Evolutionary conservation across 1,140 invertebrate species (phyloP).

Genomic region (Lasioglossum baleicum): DNA sequence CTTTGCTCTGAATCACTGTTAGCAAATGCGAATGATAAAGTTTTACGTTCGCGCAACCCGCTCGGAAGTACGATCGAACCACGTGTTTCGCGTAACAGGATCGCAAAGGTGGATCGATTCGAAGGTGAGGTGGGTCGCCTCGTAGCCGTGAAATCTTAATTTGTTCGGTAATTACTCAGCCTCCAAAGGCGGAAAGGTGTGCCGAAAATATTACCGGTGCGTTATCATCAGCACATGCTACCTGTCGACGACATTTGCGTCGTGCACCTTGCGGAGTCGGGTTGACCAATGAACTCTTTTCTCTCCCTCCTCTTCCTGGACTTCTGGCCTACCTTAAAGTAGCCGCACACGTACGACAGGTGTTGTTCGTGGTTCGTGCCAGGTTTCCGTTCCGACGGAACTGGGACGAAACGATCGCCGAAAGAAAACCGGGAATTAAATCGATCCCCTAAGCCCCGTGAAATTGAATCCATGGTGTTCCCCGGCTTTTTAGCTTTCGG

Average conservation of each 20-base stretch:
- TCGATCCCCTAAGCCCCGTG: constrained; percentile 3
- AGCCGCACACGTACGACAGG: constrained; percentile 37
- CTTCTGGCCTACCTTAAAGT: constrained; percentile 46
- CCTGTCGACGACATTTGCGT: constrained; percentile 44
- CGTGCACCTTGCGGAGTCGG: constrained; percentile 26
- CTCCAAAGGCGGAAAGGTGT: neutral
- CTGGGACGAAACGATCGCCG: constrained; percentile 13
- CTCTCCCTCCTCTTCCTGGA: constrained; percentile 20
- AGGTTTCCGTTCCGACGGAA: constrained; percentile 22
- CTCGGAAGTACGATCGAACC: too few species aligned
- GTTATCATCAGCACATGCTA: constrained; percentile 45
- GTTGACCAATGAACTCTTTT: constrained; percentile 32
- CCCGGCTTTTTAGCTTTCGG: neutral
- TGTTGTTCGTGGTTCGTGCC: constrained; percentile 8
- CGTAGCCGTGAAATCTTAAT: neutral
- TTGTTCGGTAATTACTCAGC: neutral
- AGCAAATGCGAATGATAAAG: too few species aligned
- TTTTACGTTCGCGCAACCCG: too few species aligned
- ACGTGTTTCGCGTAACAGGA: neutral
- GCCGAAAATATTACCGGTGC: neutral
- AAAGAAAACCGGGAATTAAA: constrained; percentile 2
- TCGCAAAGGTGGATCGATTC: neutral
- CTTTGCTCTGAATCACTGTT: too few species aligned
- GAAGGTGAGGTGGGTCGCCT: neutral
- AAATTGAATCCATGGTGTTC: constrained; percentile 12